Evolutionary conservation across 2,797 vertebrate genomes (phyloP), one percentile per base, ranked within the genome.

Genomic region (Mus minutoides): DNA sequence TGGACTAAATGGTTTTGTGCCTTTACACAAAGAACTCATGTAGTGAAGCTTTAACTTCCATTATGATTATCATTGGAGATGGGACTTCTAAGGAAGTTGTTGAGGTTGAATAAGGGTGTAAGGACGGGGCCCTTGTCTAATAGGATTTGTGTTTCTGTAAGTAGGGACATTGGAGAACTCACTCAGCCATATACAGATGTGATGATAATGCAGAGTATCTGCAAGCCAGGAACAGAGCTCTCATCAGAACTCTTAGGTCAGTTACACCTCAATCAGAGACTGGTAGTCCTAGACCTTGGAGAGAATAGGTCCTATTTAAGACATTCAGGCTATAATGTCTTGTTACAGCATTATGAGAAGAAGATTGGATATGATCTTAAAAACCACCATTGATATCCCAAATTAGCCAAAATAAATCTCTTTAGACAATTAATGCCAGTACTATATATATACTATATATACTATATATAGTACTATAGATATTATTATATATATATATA

Each of bases 301-400:
- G 80, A 83, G 62, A 90, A 54, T 92, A 86, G 16, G 71, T 87
- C 78, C 37, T 87, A 4, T 92, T 92, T 83, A 93, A 90, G 76
- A 60, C 43, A 85, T 54, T 22, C 24, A 64, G 22, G 10, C 64
- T 67, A 4, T 60, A 21, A 6, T 88, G 43, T 69, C 76, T 93
- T 90, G 4, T 92, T 94, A 62, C 43, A 69, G 29, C n/a, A 84
- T 6, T 69, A 29, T 64, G 76, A 79, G 64, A 37, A 79, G 64
- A 37, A 43, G 92, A 88, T 60, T 85, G 76, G 11, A 56, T 52
- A 71, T 85, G 31, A 77, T 91, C 9, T 64, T 93, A 84, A 95
- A 93, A 94, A 94, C 58, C 7, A 84, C 58, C 37, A 46, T 69
- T 90, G 3, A 22, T 84, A 40, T 92, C 92, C 13, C 64, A 73